phyloP scores from a whole-genome alignment of 2,888 invertebrate genomes.

The Palloptera scutellata region DNA sequence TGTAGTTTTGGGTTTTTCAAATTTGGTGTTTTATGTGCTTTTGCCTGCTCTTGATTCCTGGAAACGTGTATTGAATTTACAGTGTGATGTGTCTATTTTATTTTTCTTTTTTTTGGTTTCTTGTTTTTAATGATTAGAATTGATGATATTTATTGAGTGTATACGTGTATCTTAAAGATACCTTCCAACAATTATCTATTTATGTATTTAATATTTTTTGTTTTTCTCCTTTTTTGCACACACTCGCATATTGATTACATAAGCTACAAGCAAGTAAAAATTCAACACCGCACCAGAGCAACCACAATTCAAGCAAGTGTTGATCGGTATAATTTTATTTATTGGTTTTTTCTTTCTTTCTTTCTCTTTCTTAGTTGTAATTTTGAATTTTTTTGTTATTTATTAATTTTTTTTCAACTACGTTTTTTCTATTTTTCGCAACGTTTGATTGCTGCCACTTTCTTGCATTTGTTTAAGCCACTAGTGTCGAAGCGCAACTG shows the following conservation, averaged over 20 bases:
- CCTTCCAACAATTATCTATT: background rate
- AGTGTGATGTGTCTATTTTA: background rate
- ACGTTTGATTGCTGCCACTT: background rate
- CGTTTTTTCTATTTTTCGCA: background rate
- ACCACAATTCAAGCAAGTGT: slow-evolving; percentile 7
- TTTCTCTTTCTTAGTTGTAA: background rate
- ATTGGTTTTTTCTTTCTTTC: background rate
- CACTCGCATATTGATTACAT: slow-evolving; percentile 13
- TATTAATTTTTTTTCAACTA: background rate
- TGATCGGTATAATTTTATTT: background rate
- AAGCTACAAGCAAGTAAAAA: slow-evolving; percentile 1
- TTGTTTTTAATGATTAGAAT: background rate
- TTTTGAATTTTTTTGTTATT: background rate
- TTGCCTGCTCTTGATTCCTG: background rate
- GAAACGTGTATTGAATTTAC: background rate
- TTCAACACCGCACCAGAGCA: background rate
- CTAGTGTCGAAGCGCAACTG: slow-evolving; percentile 21
- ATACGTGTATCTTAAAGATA: background rate
- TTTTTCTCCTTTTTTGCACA: background rate
- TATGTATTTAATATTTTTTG: background rate
- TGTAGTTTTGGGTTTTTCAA: background rate
- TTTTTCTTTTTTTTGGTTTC: background rate
- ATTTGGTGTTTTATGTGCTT: background rate
- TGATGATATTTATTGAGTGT: background rate
- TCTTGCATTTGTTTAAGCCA: slow-evolving; percentile 25